Evolutionary conservation across 92 coral and sea anemone species (phyloP).

Genomic region (Phenganax stokvisi): DNA sequence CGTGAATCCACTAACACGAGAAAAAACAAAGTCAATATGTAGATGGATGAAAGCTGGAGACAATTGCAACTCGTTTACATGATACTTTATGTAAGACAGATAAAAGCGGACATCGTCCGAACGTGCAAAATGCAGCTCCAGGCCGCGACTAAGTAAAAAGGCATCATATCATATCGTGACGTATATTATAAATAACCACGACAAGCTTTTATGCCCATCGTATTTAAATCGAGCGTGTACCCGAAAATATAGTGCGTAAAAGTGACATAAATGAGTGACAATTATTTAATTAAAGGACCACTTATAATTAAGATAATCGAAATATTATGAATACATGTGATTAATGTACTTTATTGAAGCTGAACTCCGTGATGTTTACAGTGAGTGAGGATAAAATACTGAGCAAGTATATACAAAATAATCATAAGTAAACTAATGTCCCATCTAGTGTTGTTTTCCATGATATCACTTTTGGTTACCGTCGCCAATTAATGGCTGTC

Average conservation of each 20-base stretch:
- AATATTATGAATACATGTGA: conserved; percentile 10
- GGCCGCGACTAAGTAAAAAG: conserved; percentile 22
- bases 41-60: conserved; percentile 54
- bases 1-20: conserved; percentile 57
- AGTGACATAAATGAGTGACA: conserved; percentile 24
- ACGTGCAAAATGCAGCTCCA: conserved; percentile 6
- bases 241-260: not conserved
- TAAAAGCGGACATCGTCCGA: not conserved
- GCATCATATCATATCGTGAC: not conserved
- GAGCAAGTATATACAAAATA: too few species aligned
- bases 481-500: too few species aligned
- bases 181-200: not conserved
- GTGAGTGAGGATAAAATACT: too few species aligned
- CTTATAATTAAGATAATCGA: not conserved
- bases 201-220: conserved; percentile 18
- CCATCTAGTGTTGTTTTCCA: too few species aligned
- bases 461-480: too few species aligned
- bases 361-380: not conserved
- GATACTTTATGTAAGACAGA: not conserved
- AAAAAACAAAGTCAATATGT: conserved; percentile 51
- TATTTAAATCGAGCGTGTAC: not conserved
- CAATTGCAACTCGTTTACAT: conserved; percentile 2
- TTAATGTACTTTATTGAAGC: conserved; percentile 4
- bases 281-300: conserved; percentile 18
- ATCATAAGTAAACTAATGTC: too few species aligned